phyloP scores from a whole-genome alignment of 1,140 invertebrate species.

The Aphidius ervi region DNA sequence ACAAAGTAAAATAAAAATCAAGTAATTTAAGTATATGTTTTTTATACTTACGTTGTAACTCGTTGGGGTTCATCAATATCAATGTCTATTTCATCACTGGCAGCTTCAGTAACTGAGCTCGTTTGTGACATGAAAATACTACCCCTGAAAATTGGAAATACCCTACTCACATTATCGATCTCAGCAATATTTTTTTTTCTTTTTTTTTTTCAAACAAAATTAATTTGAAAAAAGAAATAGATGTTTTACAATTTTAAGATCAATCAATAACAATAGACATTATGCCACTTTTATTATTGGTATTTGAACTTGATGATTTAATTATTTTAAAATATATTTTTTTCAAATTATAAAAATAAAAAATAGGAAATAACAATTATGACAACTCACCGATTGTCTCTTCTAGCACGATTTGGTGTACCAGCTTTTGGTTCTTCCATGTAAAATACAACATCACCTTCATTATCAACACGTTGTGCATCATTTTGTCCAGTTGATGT shows the following conservation, averaged over 20 bases:
- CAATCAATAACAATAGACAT: no score
- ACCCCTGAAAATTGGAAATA: constrained; percentile 47
- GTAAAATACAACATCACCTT: constrained; percentile 67
- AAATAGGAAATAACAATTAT: background rate
- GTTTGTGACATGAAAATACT: constrained; percentile 63
- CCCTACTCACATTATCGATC: constrained; percentile 36
- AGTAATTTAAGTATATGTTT: no score
- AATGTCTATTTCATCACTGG: constrained; percentile 69
- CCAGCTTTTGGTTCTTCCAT: constrained; percentile 66
- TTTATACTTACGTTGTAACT: constrained; percentile 61
- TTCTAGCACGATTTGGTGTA: constrained; percentile 60
- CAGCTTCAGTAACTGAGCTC: constrained; percentile 66
- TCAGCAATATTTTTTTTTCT: constrained; percentile 27
- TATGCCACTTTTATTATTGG: no score
- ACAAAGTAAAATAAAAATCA: no score
- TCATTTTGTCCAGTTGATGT: constrained; percentile 29
- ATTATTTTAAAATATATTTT: no score
- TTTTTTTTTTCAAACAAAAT: constrained; percentile 1
- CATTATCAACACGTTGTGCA: constrained; percentile 54
- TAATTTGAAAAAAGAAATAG: no score
- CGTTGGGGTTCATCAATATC: constrained; percentile 63
- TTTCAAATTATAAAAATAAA: no score
- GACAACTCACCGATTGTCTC: constrained; percentile 53
- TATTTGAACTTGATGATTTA: no score
- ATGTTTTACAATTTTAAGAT: no score